phyloP scores from a whole-genome alignment of 2,113 vertebrate genomes.

The Sebastes fasciatus region DNA sequence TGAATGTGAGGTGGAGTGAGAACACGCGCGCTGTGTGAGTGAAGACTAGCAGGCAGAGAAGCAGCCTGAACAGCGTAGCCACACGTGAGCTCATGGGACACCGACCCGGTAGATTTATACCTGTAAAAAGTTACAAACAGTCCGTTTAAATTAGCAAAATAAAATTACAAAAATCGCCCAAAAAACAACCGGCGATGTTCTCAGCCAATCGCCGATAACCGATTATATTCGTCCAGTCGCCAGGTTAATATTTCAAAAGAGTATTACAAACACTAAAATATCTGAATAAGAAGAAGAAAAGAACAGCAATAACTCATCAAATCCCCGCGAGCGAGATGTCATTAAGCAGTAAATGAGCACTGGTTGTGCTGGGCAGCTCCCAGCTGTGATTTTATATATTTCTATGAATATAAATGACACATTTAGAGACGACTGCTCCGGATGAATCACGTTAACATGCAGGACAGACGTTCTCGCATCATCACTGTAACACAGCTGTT shows the following conservation, averaged over 20 bases:
- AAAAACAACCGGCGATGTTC: too few relatives aligned
- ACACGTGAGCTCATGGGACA: too few relatives aligned
- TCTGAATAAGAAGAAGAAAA: neutral
- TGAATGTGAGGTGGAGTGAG: too few relatives aligned
- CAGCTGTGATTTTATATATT: neutral
- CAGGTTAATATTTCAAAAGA: neutral
- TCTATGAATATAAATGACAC: neutral
- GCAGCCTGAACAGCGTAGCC: too few relatives aligned
- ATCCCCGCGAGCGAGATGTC: neutral
- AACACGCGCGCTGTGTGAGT: too few relatives aligned
- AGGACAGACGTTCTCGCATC: neutral
- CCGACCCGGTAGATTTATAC: too few relatives aligned
- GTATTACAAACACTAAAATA: neutral
- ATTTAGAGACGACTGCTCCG: neutral
- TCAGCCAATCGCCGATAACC: too few relatives aligned
- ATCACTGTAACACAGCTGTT: neutral
- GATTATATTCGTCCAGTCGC: too few relatives aligned
- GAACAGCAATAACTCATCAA: neutral
- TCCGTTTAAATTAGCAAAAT: too few relatives aligned
- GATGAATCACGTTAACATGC: neutral
- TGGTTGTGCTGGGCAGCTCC: slow-evolving; percentile 10
- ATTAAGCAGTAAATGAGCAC: neutral
- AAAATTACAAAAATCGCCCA: too few relatives aligned
- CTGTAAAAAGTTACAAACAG: too few relatives aligned
- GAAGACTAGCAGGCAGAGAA: too few relatives aligned